Base-by-base conservation (phyloP, 30 jellyfish, hydroid and myxozoan species). In the Chironex yamaguchii region DNA sequence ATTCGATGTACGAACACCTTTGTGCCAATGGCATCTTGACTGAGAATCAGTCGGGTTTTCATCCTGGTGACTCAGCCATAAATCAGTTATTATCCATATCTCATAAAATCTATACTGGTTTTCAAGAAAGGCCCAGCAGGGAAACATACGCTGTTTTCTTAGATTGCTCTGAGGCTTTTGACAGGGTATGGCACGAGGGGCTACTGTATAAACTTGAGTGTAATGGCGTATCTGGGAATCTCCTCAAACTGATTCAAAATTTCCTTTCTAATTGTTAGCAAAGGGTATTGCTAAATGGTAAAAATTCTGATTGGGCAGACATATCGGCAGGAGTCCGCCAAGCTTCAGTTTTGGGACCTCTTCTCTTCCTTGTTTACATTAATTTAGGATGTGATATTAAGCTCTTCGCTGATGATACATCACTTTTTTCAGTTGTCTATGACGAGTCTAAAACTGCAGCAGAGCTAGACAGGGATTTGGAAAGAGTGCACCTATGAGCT, bases 11-110 rank as follows among this genome's bases (percentile, higher is more conserved):
- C 64, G 31, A 30, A n/a, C 87, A 72, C 69, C 73, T 86, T 64
- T 54, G 87, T 48, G 79, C 36, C 0, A 86, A 74, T 64, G 54
- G 63, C 32, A 82, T 86, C 32, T 20, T 86, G 64, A 29, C 90
- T 53, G 51, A 78, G 24, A 78, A 35, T 14, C 87, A 86, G 33
- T 85, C 95, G 72, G 95, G 82, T 21, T 73, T 80, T 80, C 91
- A 84, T 17, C 77, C 71, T 49, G 50, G 75, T 64, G 91, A 80
- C 77, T 80, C 86, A 36, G 33, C 84, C n/a, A 30, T 66, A 1
- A 51, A 67, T 30, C 91, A 80, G 67, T 50, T 80, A 50, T 48
- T 64, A 32, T 63, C 86, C 67, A 80, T 80, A 63, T 26, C 86
- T 28, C 86, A 80, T 29, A 48, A 80, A 34, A 62, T 80, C 4